Percentiles rank a stretch among this genome's conserved stretches.
These are phyloP conservation scores for Rhagonycha lutea DNA, from an alignment of 2,888 invertebrate species.

Conservation along the genomic window DNA sequence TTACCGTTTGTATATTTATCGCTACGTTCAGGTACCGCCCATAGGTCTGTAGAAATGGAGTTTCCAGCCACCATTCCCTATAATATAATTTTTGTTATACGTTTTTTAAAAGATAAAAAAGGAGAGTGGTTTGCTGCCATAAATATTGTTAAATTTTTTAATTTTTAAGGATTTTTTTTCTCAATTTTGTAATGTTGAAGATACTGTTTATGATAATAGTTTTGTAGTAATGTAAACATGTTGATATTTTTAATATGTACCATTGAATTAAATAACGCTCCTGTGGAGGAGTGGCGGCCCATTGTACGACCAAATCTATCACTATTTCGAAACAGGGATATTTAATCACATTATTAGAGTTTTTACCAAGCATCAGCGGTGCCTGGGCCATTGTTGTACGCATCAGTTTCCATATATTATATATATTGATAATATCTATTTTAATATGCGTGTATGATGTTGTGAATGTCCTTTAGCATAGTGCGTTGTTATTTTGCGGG, in stretches of 20 bases:
- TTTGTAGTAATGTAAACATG: slow-evolving; percentile 44
- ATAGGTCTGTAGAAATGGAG: slow-evolving; percentile 68
- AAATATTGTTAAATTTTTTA: slow-evolving; percentile 41
- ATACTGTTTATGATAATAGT: slow-evolving; percentile 38
- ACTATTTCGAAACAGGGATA: slow-evolving; percentile 50
- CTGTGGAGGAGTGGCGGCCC: slow-evolving; percentile 35
- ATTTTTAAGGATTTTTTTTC: slow-evolving; percentile 33
- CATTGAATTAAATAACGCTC: slow-evolving; percentile 36
- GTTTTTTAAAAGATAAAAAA: slow-evolving; percentile 48
- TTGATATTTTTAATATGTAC: slow-evolving; percentile 56
- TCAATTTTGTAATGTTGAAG: slow-evolving; percentile 33
- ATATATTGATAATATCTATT: slow-evolving; percentile 48
- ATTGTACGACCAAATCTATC: slow-evolving; percentile 52
- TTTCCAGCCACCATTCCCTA: slow-evolving; percentile 52
- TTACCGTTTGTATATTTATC: slow-evolving; percentile 98
- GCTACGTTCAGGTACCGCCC: slow-evolving; percentile 93
- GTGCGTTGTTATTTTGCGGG: slow-evolving; percentile 56
- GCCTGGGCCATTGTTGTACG: slow-evolving; percentile 55
- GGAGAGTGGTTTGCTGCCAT: slow-evolving; percentile 51
- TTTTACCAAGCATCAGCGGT: slow-evolving; percentile 51
- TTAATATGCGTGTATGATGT: slow-evolving; percentile 57
- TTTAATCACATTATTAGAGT: slow-evolving; percentile 46
- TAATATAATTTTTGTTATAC: slow-evolving; percentile 53
- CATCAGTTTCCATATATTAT: slow-evolving; percentile 48
- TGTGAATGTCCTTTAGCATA: slow-evolving; percentile 54